phyloP scores from a whole-genome alignment of 2,113 vertebrate species.

The Oophaga pumilio region DNA sequence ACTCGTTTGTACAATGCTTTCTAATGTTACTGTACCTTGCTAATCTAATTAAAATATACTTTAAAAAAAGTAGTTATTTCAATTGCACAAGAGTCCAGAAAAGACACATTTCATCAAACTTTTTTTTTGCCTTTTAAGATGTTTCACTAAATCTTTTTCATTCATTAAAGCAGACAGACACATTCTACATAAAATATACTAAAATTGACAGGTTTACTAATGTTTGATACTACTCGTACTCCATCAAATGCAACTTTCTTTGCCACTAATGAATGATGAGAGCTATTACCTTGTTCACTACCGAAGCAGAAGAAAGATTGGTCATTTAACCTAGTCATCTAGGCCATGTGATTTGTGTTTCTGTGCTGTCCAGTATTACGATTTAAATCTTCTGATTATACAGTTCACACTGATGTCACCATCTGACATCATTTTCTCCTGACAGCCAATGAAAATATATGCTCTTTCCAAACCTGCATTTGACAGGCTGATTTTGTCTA shows the following conservation, averaged over 20 bases:
- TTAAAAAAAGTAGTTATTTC: too few species aligned
- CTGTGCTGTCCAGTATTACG: neutral
- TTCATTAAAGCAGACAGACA: too few species aligned
- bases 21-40: too few species aligned
- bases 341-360: slow-evolving; percentile 10
- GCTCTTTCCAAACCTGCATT: neutral
- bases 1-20: too few species aligned
- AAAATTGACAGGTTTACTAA: neutral
- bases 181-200: neutral
- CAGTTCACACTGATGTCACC: slow-evolving; percentile 15
- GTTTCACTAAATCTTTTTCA: too few species aligned
- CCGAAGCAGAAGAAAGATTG: neutral
- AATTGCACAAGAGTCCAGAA: too few species aligned
- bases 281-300: neutral
- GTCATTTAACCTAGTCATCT: too few species aligned
- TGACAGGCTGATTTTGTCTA: neutral
- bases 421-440: slow-evolving; percentile 24
- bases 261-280: neutral
- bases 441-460: slow-evolving; percentile 13
- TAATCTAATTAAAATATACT: too few species aligned
- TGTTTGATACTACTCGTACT: neutral
- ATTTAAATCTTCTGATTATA: neutral
- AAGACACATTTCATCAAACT: too few species aligned
- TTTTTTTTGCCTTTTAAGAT: too few species aligned
- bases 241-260: neutral